Evolutionary conservation across 2,113 vertebrate genomes (phyloP), one percentile per base, ranked within the genome.

Genomic region (Hippopotamus amphibius): DNA sequence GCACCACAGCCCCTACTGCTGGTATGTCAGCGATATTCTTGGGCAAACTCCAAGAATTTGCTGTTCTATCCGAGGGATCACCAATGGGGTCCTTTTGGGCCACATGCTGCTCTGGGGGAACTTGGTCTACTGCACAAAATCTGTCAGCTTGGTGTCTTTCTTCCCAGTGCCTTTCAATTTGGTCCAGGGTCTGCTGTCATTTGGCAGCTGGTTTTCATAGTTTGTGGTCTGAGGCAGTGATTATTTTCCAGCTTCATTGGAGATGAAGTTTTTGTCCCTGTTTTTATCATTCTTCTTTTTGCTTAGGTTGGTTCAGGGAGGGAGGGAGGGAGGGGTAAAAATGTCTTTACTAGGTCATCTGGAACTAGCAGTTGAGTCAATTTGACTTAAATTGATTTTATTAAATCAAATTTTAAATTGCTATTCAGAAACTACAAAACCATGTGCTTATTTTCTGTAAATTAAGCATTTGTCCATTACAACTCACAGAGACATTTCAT

Each of bases 351-450:
- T 88, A 77, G 88, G 24, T 82, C 41, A 57, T 3, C 33, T 79
- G 65, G 21, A 95, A 59, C 26, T 86, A 55, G 65, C 92, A 24
- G 8, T 92, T 85, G 85, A 84, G 55, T 93, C 16, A 85, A 59
- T 7, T 48, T 28, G n/a, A 77, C 24, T 74, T 79, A 46, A 83
- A 28, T 69, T 6, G 33, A 63, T 81, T 84, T 61, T 92, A 92
- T 46, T 77, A 83, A 79, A 82, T 90, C 50, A 69, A 80, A 53
- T 50, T 94, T 84, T 66, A 97, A 95, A 86, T 95, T 53, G 28
- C 22, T 94, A 5, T 93, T 82, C 72, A 95, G 33, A 95, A 95
- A 79, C 24, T 48, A 43, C 14, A 79, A 88, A 80, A 71, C 8
- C 43, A 4, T 43, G 30, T 19, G 33, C 85, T 94, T 94, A 28